phyloP scores from a whole-genome alignment of 2,888 invertebrate species.

The Galeopsomyia nigrocyanea region DNA sequence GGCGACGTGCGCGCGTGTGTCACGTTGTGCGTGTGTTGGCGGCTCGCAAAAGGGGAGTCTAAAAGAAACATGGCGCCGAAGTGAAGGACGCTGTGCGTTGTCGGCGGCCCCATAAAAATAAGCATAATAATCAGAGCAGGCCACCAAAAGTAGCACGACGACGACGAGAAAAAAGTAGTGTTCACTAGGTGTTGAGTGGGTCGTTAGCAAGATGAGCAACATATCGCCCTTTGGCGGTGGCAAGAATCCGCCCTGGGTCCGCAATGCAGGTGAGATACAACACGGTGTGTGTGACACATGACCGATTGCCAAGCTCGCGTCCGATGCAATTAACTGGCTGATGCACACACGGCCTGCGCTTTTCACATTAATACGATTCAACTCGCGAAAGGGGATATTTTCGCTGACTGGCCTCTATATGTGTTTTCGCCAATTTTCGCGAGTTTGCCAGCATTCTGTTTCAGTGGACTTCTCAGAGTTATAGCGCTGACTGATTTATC shows the following conservation, averaged over 20 bases:
- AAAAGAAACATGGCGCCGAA: slow-evolving; percentile 60
- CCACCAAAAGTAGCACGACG: too few relatives aligned
- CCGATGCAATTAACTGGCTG: too few relatives aligned
- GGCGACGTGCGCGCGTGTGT: slow-evolving; percentile 6
- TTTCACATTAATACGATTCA: too few relatives aligned
- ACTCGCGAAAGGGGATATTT: neutral
- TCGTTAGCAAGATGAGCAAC: slow-evolving; percentile 68
- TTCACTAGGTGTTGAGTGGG: neutral
- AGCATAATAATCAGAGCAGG: too few relatives aligned
- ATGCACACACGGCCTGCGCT: too few relatives aligned
- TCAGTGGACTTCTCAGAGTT: too few relatives aligned
- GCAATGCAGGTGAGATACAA: slow-evolving; percentile 70
- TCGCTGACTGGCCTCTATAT: neutral
- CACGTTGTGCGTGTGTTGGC: neutral
- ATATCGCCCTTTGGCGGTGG: slow-evolving; percentile 74
- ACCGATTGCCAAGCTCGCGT: neutral
- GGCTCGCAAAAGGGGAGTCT: slow-evolving; percentile 14
- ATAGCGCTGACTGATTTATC: too few relatives aligned
- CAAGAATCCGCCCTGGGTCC: slow-evolving; percentile 89
- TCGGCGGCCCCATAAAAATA: slow-evolving; percentile 24
- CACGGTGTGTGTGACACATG: slow-evolving; percentile 8
- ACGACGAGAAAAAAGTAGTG: too few relatives aligned
- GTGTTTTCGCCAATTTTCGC: too few relatives aligned
- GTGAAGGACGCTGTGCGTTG: slow-evolving; percentile 60
- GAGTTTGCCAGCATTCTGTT: too few relatives aligned